phyloP scores from a whole-genome alignment of 2,888 invertebrate genomes.

The Rhingia rostrata region DNA sequence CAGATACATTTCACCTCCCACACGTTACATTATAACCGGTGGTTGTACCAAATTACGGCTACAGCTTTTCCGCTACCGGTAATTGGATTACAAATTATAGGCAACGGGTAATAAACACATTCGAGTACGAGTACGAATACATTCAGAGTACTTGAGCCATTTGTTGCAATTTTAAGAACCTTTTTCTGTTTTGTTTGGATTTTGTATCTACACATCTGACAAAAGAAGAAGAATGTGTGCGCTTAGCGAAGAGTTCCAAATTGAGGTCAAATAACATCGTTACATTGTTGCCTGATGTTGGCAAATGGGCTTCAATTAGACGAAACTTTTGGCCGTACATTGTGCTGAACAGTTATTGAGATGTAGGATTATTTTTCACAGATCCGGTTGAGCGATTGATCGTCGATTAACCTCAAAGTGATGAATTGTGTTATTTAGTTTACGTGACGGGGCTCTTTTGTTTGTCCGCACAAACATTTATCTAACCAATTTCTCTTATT shows the following conservation, averaged over 20 bases:
- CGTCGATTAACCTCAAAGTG: slow-evolving; percentile 17
- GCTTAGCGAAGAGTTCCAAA: neutral
- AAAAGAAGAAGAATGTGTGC: neutral
- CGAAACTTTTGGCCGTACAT: neutral
- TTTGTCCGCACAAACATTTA: neutral
- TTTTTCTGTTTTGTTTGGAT: neutral
- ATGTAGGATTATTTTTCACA: neutral
- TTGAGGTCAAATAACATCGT: slow-evolving; percentile 12
- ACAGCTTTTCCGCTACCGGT: slow-evolving; percentile 21
- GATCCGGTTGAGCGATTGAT: slow-evolving; percentile 23
- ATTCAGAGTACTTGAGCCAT: slow-evolving; percentile 2
- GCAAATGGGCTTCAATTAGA: slow-evolving; percentile 12
- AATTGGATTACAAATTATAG: slow-evolving; percentile 42
- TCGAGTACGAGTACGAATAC: no score
- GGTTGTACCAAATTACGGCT: slow-evolving; percentile 8
- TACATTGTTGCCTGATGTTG: slow-evolving; percentile 8
- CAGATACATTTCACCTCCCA: neutral
- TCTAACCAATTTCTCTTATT: no score
- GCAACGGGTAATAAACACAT: slow-evolving; percentile 20
- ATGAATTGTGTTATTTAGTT: neutral
- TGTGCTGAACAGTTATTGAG: slow-evolving; percentile 1
- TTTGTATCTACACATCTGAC: no score
- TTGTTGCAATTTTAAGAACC: slow-evolving; percentile 34
- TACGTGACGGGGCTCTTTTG: neutral
- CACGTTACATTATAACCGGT: neutral